Percentiles rank a stretch among this genome's conserved stretches.
Evolutionary conservation across 2,797 vertebrate genomes (phyloP).

Genomic region (Enteromius anoplus): DNA sequence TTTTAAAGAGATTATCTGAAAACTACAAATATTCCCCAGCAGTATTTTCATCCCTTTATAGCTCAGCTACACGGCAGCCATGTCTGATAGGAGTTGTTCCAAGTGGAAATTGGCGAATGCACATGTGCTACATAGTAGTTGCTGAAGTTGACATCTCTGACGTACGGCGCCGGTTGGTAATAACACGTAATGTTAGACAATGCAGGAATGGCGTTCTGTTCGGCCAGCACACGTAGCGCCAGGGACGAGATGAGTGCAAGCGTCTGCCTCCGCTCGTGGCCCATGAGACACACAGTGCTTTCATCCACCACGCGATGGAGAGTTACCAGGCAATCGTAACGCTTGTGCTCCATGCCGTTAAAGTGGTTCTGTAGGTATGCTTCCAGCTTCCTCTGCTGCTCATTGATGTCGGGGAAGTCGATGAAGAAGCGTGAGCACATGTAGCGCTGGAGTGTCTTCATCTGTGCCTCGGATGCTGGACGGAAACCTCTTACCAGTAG

Average conservation of each 20-base stretch:
- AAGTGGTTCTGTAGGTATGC: constrained; percentile 97
- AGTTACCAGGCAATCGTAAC: constrained; percentile 94
- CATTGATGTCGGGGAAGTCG: constrained; percentile 91
- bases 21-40: neutral
- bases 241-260: constrained; percentile 92
- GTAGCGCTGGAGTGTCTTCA: constrained; percentile 92
- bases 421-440: constrained; percentile 99
- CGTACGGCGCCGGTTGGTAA: constrained; percentile 89
- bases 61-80: constrained; percentile 86
- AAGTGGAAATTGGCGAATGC: constrained; percentile 81
- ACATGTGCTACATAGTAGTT: constrained; percentile 93
- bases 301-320: constrained; percentile 92
- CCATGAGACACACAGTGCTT: constrained; percentile 97
- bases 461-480: constrained; percentile 83
- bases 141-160: constrained; percentile 87
- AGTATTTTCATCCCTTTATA: neutral
- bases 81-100: constrained; percentile 82
- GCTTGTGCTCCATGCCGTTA: constrained; percentile 87
- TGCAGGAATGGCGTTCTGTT: constrained; percentile 89
- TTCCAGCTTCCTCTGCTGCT: constrained; percentile 92
- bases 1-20: neutral
- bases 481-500: constrained; percentile 90
- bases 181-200: constrained; percentile 90
- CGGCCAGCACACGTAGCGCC: constrained; percentile 87
- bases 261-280: constrained; percentile 93